Evolutionary conservation across 2,113 vertebrate species (phyloP), one percentile per base, ranked within the genome.

Genomic region (Corythornis vintsioides): DNA sequence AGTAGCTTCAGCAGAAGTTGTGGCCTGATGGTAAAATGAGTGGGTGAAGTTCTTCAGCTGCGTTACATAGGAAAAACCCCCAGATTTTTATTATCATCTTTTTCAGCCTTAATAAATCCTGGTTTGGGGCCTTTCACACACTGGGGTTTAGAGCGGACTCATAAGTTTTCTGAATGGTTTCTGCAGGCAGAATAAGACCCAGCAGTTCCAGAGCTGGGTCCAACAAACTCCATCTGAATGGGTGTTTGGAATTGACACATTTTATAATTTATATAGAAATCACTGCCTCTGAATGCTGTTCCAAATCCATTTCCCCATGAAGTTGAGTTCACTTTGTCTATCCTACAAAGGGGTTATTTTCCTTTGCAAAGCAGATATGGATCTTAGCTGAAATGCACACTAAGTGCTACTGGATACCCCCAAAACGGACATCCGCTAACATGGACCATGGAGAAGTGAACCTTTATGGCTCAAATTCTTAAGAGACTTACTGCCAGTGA

Each of bases 21-120:
- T 14, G 52, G 67, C 78, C 94, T 90, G 92, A 89, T 94, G 87
- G 87, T 91, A 79, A 93, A 94, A 80, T n/a, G 84, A 93, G 81
- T 85, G 87, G 91, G 85, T 95, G 94, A 95, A 85, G 84, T 87
- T 91, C 92, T 89, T 96, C 89, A 89, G 82, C 92, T 96, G 79
- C 92, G 78, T 88, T 94, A 74, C 82, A 64, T 15, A 70, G 90
- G 91, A 94, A 95, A 83, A 67, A 90, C 91, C 93, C 56, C 92
- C 86, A 91, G 89, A 87, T 94, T 81, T 89, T 88, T 72, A 28
- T 56, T 89, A 94, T 95, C 75, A 89, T 96, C 91, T 74, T 87
- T 94, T 94, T 87, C 84, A 92, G 92, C 74, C 47, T 52, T 53
- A 64, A 81, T 92, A 96, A 96, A 93, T 85, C 86, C 92, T 77